Percentiles rank a stretch among this genome's conserved stretches.
These are phyloP conservation scores for Virgularia gustaviana DNA, from an alignment of 92 coral and sea anemone genomes.

Conservation along the genomic window DNA sequence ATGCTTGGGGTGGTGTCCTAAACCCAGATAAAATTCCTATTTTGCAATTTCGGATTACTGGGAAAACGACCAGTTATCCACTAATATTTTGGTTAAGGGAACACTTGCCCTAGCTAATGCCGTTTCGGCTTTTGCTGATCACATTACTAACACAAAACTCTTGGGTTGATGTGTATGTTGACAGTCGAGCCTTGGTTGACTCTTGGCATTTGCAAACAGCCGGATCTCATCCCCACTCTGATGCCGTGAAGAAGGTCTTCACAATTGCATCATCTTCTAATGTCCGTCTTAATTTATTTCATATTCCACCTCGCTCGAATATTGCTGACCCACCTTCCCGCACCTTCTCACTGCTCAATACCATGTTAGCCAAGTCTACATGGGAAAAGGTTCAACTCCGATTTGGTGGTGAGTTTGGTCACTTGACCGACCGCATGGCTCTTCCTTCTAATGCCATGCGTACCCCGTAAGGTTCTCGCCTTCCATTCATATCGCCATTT, in stretches of 20 bases:
- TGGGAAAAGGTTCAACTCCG: conserved; percentile 21
- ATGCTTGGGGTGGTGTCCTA: conserved; percentile 50
- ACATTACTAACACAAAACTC: conserved; percentile 24
- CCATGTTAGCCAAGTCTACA: conserved; percentile 10
- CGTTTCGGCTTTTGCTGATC: conserved; percentile 14
- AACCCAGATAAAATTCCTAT: conserved; percentile 23
- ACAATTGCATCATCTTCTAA: background rate
- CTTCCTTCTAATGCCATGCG: too few relatives aligned
- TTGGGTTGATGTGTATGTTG: conserved; percentile 44
- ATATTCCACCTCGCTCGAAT: conserved; percentile 29
- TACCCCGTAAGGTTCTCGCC: too few relatives aligned
- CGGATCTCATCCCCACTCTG: conserved; percentile 24
- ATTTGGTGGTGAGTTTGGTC: too few relatives aligned
- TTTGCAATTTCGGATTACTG: conserved; percentile 42
- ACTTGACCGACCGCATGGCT: too few relatives aligned
- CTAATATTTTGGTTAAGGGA: conserved; percentile 44
- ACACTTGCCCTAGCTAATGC: conserved; percentile 46
- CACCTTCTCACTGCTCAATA: conserved; percentile 24
- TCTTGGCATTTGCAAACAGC: conserved; percentile 51
- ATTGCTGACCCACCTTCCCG: conserved; percentile 49
- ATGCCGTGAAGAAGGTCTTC: conserved; percentile 39
- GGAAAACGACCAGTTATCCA: background rate
- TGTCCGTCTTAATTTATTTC: conserved; percentile 8
- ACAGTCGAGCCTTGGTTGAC: conserved; percentile 39
- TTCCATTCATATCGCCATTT: background rate